phyloP scores from a whole-genome alignment of 2,888 invertebrate species.

The Philereme transversata region DNA sequence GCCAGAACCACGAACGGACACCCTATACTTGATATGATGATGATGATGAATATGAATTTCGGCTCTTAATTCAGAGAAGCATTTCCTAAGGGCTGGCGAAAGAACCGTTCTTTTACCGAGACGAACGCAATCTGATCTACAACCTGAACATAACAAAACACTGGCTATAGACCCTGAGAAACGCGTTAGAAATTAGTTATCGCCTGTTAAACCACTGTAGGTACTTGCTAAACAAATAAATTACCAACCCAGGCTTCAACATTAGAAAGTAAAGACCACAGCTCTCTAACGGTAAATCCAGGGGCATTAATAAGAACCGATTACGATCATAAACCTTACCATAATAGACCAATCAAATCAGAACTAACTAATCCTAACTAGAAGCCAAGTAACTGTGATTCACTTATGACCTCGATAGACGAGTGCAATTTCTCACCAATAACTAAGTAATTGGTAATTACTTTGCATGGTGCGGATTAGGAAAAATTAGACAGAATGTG shows the following conservation, averaged over 20 bases:
- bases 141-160: neutral
- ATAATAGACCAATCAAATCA: slow-evolving; percentile 28
- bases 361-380: slow-evolving; percentile 25
- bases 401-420: slow-evolving; percentile 16
- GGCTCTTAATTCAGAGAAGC: too few species aligned
- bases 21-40: too few species aligned
- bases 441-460: slow-evolving; percentile 6
- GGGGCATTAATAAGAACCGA: slow-evolving; percentile 15
- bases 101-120: too few species aligned
- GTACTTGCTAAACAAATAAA: slow-evolving; percentile 12
- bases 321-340: slow-evolving; percentile 20
- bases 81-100: too few species aligned
- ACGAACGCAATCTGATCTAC: neutral
- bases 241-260: neutral
- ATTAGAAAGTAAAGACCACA: neutral
- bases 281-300: slow-evolving; percentile 14
- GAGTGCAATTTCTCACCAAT: slow-evolving; percentile 7
- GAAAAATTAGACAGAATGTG: too few species aligned
- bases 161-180: neutral
- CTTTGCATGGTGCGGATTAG: too few species aligned
- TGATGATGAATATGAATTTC: too few species aligned
- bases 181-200: slow-evolving; percentile 3
- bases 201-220: neutral
- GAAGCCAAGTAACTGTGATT: slow-evolving; percentile 19
- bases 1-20: too few species aligned